These are phyloP conservation scores for Opisthograptis luteolata DNA, from an alignment of 2,888 invertebrate genomes.

Conservation along the genomic window DNA sequence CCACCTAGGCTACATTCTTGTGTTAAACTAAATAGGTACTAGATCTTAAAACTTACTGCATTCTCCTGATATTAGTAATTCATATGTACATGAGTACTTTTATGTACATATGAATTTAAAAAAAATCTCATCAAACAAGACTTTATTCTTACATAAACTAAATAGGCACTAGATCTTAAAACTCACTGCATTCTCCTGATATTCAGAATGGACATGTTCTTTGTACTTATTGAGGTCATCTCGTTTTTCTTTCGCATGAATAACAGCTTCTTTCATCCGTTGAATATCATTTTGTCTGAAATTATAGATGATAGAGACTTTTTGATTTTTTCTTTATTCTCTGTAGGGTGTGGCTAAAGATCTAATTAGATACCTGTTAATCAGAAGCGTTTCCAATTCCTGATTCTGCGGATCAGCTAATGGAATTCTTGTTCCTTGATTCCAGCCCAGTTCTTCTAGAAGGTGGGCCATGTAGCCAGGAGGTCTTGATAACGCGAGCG, in stretches of 20 bases:
- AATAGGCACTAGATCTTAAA: not conserved
- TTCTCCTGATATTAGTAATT: conserved; percentile 78
- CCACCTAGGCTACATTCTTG: no score
- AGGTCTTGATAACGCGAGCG: conserved; percentile 50
- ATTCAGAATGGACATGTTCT: conserved; percentile 70
- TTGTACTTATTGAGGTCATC: conserved; percentile 75
- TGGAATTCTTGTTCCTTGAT: conserved; percentile 90
- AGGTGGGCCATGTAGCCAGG: conserved; percentile 85
- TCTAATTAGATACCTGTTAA: conserved; percentile 63
- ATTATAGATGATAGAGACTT: conserved; percentile 16
- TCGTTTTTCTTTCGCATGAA: conserved; percentile 66
- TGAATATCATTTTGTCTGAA: conserved; percentile 78
- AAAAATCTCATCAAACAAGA: no score
- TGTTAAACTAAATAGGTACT: not conserved
- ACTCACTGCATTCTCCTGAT: conserved; percentile 78
- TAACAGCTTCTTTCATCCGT: conserved; percentile 65
- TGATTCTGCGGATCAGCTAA: conserved; percentile 90
- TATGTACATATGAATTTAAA: no score
- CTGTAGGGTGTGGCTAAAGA: not conserved
- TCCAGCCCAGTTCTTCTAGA: conserved; percentile 89
- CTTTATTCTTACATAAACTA: no score
- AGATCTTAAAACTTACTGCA: conserved; percentile 56
- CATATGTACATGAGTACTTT: no score
- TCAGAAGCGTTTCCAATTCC: conserved; percentile 63
- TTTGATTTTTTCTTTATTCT: not conserved